phyloP scores from a whole-genome alignment of 2,888 invertebrate genomes.

The Heliconius charithonia region DNA sequence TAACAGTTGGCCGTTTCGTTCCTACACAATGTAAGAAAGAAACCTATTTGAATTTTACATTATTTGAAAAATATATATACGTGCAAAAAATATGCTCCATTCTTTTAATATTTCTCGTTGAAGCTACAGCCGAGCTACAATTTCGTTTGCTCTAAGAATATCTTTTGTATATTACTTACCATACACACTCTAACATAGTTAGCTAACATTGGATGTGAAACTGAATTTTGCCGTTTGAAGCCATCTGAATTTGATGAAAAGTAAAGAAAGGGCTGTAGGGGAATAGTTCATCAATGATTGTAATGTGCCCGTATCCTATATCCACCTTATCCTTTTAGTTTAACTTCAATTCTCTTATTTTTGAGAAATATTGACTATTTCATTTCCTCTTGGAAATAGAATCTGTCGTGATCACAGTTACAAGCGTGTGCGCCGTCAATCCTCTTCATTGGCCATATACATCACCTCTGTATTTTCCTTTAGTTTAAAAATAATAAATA shows the following conservation, averaged over 20 bases:
- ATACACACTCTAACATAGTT: neutral
- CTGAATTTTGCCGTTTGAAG: neutral
- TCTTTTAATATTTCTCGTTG: slow-evolving; percentile 15
- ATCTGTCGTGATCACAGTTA: no score
- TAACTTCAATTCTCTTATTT: no score
- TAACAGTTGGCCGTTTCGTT: slow-evolving; percentile 37
- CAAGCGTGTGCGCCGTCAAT: no score
- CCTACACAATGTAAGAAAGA: slow-evolving; percentile 33
- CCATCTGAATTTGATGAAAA: slow-evolving; percentile 1
- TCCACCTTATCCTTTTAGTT: neutral
- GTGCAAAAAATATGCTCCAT: slow-evolving; percentile 7
- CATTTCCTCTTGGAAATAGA: no score
- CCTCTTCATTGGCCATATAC: no score
- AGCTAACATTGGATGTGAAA: neutral
- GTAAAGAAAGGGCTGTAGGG: neutral
- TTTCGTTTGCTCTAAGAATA: slow-evolving; percentile 11
- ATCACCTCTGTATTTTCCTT: no score
- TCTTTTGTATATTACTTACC: neutral
- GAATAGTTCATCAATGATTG: neutral
- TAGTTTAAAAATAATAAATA: no score
- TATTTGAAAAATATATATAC: slow-evolving; percentile 23
- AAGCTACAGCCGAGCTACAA: neutral
- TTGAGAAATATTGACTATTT: no score
- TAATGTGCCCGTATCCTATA: neutral
- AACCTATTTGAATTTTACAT: slow-evolving; percentile 30